Evolutionary conservation across 2,113 vertebrate species (phyloP), one percentile per base, ranked within the genome.

Genomic region (Meriones unguiculatus): DNA sequence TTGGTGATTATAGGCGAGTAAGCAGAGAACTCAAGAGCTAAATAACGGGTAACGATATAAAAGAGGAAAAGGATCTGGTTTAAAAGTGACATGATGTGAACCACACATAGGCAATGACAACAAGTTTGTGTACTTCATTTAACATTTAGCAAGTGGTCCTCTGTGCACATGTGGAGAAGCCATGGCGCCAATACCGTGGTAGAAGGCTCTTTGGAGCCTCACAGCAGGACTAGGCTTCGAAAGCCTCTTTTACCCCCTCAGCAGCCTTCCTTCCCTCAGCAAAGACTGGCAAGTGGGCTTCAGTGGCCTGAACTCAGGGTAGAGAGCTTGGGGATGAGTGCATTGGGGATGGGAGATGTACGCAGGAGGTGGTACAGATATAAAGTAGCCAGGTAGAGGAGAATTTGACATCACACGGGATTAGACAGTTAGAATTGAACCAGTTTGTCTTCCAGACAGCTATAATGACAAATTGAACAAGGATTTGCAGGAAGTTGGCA

Each of bases 401-500:
- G 99, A 99, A 99, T 99, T 76, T 99, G 98, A 99, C 99, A 87
- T 99, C 99, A 98, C 99, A 99, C 99, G 99, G 99, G 99, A 99
- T 99, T 98, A 99, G 99, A 98, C 99, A 99, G 97, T 98, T 99
- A 98, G 99, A 99, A 97, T 98, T 99, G 98, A 99, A 99, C 98
- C 99, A 99, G 98, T 99, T 99, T 98, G 99, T 99, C 99, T 99
- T 98, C 99, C 99, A 65, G 99, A 99, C 98, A 99, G 99, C 98
- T 99, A 99, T 99, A 99, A 99, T 62, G 99, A 99, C 99, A 99
- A 99, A 98, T 99, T 99, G 99, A 99, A 99, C 99, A 99, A 99
- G 98, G 99, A 99, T 98, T 99, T 99, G 62, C 98, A 99, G 98
- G 99, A 99, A 98, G 99, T 99, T 97, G 99, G 99, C 95, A 99